These are phyloP conservation scores for Canis aureus DNA, from an alignment of 2,113 vertebrate genomes.

Conservation along the genomic window DNA sequence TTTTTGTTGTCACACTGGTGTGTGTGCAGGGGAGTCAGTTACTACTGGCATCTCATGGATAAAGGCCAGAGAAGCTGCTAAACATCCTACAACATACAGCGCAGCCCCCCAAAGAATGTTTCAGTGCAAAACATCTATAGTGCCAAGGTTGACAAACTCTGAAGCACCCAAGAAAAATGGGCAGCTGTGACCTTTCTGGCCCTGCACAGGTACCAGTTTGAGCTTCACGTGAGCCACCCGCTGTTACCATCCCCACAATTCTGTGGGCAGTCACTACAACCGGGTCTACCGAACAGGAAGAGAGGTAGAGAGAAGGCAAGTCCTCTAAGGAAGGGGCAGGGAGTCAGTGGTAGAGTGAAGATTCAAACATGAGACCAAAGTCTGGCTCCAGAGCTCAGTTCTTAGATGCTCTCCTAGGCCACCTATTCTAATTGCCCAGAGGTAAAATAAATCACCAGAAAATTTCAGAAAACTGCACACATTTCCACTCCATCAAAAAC, in stretches of 20 bases:
- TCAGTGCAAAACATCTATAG: not conserved
- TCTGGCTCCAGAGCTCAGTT: not conserved
- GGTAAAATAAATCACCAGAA: not conserved
- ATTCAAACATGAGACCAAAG: not conserved
- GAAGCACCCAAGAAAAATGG: not conserved
- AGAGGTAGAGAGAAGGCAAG: not conserved
- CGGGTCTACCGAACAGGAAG: not conserved
- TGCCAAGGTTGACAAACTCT: not conserved
- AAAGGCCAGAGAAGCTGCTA: not conserved
- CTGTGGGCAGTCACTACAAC: not conserved
- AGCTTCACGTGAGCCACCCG: accelerated
- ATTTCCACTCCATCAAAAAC: not conserved
- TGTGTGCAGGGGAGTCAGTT: too few relatives aligned
- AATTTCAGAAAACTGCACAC: not conserved
- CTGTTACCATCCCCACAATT: not conserved
- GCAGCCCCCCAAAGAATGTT: not conserved
- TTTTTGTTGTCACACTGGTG: not conserved
- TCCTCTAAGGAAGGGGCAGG: not conserved
- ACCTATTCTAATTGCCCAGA: not conserved
- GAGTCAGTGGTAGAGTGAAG: too few relatives aligned
- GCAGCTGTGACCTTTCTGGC: not conserved
- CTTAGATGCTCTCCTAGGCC: not conserved
- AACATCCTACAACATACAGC: not conserved
- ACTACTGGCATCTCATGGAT: not conserved
- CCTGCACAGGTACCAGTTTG: too few relatives aligned